Percentiles rank a stretch among this genome's conserved stretches.
These are phyloP conservation scores for Otus sunia DNA, from an alignment of 2,113 vertebrate genomes.

Conservation along the genomic window DNA sequence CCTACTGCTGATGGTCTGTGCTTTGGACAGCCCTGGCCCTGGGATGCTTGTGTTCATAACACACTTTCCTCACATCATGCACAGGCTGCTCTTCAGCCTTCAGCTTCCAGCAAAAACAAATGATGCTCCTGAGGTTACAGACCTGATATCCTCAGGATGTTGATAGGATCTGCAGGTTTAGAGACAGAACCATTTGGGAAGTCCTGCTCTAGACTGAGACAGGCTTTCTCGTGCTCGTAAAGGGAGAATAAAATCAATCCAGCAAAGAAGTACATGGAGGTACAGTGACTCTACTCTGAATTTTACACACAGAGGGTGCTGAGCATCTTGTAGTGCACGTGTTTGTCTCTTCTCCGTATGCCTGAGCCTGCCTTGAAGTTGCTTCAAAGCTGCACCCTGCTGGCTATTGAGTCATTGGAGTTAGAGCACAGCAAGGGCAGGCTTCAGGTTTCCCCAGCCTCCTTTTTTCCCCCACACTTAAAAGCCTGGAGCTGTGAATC, in stretches of 20 bases:
- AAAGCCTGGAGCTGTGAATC: neutral
- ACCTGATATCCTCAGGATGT: neutral
- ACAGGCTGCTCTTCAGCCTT: neutral
- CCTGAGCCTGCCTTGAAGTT: neutral
- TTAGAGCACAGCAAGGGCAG: neutral
- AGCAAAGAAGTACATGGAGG: neutral
- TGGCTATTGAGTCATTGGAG: neutral
- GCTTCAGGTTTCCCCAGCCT: neutral
- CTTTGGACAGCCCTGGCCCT: neutral
- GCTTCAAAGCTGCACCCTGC: neutral
- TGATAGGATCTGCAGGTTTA: neutral
- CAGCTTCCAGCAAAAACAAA: neutral
- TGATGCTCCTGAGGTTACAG: neutral
- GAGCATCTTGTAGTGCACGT: neutral
- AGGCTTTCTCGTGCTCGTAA: neutral
- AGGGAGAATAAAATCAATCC: neutral
- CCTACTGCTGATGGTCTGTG: neutral
- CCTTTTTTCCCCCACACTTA: neutral
- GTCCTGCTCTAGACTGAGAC: neutral
- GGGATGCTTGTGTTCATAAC: neutral
- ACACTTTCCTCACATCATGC: neutral
- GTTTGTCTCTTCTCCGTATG: neutral
- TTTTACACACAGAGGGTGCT: neutral
- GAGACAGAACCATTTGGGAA: neutral
- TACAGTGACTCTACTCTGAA: neutral